Evolutionary conservation across 2,797 vertebrate genomes (phyloP), one percentile per base, ranked within the genome.

Genomic region (Neostethus bicornis): DNA sequence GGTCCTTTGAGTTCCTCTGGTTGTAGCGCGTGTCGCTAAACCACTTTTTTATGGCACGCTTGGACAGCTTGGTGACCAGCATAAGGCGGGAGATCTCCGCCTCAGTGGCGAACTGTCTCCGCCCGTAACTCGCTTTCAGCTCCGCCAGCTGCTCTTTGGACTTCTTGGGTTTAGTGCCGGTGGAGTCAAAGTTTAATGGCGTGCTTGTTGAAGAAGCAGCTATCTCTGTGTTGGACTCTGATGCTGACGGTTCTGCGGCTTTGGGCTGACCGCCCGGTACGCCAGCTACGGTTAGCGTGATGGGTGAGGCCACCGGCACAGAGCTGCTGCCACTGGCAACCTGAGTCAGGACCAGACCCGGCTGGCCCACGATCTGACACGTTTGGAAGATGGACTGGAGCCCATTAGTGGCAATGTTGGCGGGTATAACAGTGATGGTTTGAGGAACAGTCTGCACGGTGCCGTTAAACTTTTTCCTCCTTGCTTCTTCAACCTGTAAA

Each of bases 11-110:
- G 85, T 98, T 98, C 72, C 96, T 93, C 90, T 99, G 97, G 84
- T 99, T 99, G 87, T 99, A 99, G 52, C 97, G 92, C 0, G 96
- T 99, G 80, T 99, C 97, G 0, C 97, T 99, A 84, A 99, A 99
- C 97, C 97, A 99, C 72, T 99, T 99, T 82, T 99, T 99, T 77
- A 99, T 98, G 52, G 98, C 97, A 4, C 96, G 94, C 81, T 98
- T 98, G 7, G 96, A 98, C 59, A 99, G 90, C n/a, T 93, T 94
- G 0, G 97, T 99, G 72, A 93, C 91, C 88, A 94, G 94, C 94
- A 99, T 99, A 54, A 99, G 93, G 4, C 97, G 87, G 3, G 93
- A 88, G 1, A 99, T 97, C 90, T 99, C 97, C 0, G 90, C 92
- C 77, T 98, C 96, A 0, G 92, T 93, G 73, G 97, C 96, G 61